Conservation (phyloP, 2,113 vertebrate genomes). For the Mola mola region DNA sequence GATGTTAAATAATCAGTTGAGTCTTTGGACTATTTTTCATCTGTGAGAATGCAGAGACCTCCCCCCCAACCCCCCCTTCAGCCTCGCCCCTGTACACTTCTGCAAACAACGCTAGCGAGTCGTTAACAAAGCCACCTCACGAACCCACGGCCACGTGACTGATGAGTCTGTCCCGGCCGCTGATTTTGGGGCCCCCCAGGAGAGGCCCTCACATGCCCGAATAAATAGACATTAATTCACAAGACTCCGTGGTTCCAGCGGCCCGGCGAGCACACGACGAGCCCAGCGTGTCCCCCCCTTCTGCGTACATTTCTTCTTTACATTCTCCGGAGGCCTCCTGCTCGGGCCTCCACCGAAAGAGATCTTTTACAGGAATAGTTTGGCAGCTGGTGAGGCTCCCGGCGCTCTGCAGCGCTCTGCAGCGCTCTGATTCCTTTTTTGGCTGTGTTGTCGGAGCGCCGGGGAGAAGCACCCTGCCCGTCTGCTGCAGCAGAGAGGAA, state of each 20-base stretch:
- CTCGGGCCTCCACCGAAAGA: conserved; percentile 56
- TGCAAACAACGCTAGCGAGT: conserved; percentile 33
- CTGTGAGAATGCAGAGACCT: conserved; percentile 38
- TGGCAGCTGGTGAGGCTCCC: conserved; percentile 68
- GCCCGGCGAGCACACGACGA: not conserved
- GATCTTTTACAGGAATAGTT: conserved; percentile 81
- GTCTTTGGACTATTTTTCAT: conserved; percentile 60
- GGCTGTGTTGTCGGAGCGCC: conserved; percentile 73
- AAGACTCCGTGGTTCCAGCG: not conserved
- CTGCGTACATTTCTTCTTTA: conserved; percentile 52
- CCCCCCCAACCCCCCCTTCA: not conserved
- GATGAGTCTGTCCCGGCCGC: conserved; percentile 16
- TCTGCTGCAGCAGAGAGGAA: conserved; percentile 65
- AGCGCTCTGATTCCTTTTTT: conserved; percentile 85
- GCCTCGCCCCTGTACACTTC: not conserved
- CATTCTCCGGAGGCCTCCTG: conserved; percentile 46
- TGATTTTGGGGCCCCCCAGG: conserved; percentile 26
- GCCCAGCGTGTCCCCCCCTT: conserved; percentile 3
- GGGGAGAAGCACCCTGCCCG: conserved; percentile 63
- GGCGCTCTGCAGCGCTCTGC: conserved; percentile 58
- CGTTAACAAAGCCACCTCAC: conserved; percentile 38
- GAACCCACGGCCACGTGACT: conserved; percentile 30
- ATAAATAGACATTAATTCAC: conserved; percentile 36
- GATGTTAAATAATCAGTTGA: conserved; percentile 76
- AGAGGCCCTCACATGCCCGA: conserved; percentile 16